Percentiles rank a stretch among this genome's conserved stretches.
phyloP scores from a whole-genome alignment of 2,113 vertebrate genomes.

The Hemibagrus wyckioides region DNA sequence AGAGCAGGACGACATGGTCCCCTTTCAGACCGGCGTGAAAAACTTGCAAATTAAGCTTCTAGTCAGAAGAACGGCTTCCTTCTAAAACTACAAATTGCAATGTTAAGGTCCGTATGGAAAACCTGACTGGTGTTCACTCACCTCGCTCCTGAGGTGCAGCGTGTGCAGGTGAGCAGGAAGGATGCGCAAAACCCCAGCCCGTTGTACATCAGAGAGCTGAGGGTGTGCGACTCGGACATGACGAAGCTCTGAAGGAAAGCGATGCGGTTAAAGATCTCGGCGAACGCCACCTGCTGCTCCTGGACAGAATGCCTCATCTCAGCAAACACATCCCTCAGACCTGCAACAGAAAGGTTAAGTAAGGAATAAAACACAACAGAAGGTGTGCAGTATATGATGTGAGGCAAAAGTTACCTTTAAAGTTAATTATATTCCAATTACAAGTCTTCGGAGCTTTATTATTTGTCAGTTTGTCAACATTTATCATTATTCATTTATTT shows the following conservation, averaged over 20 bases:
- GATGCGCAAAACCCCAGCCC: constrained; percentile 67
- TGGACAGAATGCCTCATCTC: constrained; percentile 71
- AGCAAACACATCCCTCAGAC: constrained; percentile 69
- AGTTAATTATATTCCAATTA: not conserved
- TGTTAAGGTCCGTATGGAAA: not conserved
- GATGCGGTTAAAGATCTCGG: constrained; percentile 77
- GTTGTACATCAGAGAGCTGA: constrained; percentile 76
- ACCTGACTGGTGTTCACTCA: constrained; percentile 30
- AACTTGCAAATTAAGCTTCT: not conserved
- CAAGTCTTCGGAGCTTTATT: not conserved
- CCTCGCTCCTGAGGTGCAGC: constrained; percentile 76
- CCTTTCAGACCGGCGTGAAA: not conserved
- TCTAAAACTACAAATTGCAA: not conserved
- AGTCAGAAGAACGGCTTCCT: not conserved
- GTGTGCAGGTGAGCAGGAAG: constrained; percentile 74
- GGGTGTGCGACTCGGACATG: constrained; percentile 74
- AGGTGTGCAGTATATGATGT: not conserved
- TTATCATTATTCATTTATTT: not conserved
- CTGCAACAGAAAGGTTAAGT: constrained; percentile 59
- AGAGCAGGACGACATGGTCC: not conserved
- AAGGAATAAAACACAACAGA: not conserved
- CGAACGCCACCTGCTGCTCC: constrained; percentile 76
- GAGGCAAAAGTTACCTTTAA: too few species aligned
- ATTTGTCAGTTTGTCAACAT: not conserved
- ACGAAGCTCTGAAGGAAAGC: constrained; percentile 79